phyloP scores from a whole-genome alignment of 2,888 invertebrate genomes.

The Erebia palarica region DNA sequence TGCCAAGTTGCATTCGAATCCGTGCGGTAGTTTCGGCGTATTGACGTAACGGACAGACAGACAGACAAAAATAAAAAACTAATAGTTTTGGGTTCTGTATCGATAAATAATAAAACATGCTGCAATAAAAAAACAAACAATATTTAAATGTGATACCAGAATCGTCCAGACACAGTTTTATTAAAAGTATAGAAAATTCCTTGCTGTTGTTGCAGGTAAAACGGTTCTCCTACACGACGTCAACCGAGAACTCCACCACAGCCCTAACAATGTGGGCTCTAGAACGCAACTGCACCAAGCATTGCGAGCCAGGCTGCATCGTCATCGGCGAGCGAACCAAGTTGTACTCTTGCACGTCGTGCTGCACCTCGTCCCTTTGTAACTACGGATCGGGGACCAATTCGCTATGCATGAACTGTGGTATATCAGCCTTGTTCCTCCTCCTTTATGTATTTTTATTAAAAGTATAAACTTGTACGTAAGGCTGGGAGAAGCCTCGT shows the following conservation, averaged over 20 bases:
- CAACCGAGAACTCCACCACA: slow-evolving; percentile 90
- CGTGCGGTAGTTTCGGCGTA: too few relatives aligned
- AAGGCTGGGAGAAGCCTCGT: too few relatives aligned
- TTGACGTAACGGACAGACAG: too few relatives aligned
- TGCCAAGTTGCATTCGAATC: too few relatives aligned
- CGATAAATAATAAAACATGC: too few relatives aligned
- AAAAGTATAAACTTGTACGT: background rate
- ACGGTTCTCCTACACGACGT: slow-evolving; percentile 91
- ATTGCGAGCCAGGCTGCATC: slow-evolving; percentile 94
- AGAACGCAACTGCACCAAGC: slow-evolving; percentile 91
- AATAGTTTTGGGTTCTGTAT: too few relatives aligned
- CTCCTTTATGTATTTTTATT: background rate
- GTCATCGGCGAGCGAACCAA: slow-evolving; percentile 95
- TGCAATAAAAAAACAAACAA: too few relatives aligned
- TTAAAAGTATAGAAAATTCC: background rate
- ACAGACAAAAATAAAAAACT: too few relatives aligned
- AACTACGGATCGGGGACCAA: slow-evolving; percentile 86
- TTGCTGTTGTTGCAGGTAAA: slow-evolving; percentile 84
- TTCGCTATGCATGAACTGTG: background rate
- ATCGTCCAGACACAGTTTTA: too few relatives aligned
- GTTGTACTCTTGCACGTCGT: slow-evolving; percentile 92
- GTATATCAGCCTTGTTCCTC: background rate
- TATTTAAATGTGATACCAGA: too few relatives aligned
- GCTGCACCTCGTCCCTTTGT: slow-evolving; percentile 90
- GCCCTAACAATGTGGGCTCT: slow-evolving; percentile 89